Conservation (phyloP, 2,888 invertebrate genomes). For the Anorthoa munda region DNA sequence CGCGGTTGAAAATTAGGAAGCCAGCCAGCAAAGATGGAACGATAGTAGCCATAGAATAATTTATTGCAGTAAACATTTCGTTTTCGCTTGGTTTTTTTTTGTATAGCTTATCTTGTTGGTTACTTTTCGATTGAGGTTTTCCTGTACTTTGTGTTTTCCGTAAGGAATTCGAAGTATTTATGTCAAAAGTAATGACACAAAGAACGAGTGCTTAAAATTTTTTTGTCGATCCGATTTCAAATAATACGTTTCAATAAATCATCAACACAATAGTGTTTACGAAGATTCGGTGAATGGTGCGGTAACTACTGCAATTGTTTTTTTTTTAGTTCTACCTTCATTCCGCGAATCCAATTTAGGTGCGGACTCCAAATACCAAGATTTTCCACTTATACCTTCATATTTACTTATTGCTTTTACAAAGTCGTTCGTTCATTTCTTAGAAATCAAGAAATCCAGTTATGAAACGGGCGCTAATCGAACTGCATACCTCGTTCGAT, state of each 20-base stretch:
- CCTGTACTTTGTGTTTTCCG: not conserved
- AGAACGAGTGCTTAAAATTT: not conserved
- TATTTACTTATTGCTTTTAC: constrained; percentile 52
- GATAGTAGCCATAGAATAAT: not conserved
- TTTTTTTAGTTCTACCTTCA: constrained; percentile 40
- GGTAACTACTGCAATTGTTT: constrained; percentile 16
- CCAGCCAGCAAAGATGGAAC: not conserved
- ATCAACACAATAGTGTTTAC: not conserved
- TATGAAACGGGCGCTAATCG: constrained; percentile 64
- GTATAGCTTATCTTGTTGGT: not conserved
- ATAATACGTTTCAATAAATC: constrained; percentile 6
- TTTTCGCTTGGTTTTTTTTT: not conserved
- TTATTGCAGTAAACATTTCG: not conserved
- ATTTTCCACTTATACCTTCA: constrained; percentile 49
- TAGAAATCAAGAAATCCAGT: constrained; percentile 58
- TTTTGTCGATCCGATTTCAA: not conserved
- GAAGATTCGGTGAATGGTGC: constrained; percentile 5
- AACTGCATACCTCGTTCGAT: constrained; percentile 58
- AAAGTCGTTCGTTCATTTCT: constrained; percentile 58
- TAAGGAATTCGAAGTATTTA: not conserved
- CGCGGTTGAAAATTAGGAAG: not conserved
- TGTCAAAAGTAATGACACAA: not conserved
- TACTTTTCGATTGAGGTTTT: not conserved
- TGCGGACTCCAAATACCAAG: constrained; percentile 38
- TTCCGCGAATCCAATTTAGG: constrained; percentile 53